Base-by-base conservation (phyloP, 2,113 vertebrate genomes). In the Spea bombifrons region DNA sequence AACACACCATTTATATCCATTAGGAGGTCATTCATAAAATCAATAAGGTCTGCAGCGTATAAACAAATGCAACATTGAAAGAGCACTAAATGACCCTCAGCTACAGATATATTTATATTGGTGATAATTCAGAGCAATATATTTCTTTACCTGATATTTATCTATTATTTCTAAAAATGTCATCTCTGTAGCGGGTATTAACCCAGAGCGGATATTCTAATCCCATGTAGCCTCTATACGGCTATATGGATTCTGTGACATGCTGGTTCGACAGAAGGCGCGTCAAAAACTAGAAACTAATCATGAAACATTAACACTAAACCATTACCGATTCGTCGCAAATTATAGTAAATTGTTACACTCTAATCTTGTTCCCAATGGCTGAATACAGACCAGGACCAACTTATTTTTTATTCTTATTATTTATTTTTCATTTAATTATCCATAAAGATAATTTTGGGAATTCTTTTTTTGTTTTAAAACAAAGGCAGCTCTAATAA, bases 1-100 rank as follows among this genome's bases (percentile, higher is more conserved):
- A 74, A 74, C 71, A 67, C 44, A 9, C 71, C 71, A 80, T 80
- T 80, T 74, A 67, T 80, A 80, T 80, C 78, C 66, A 57, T 80
- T 73, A 80, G 71, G 64, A 80, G 71, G 71, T 80, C 65, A 74
- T 80, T 80, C 71, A 59, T 74, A 74, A 68, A 80, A 80, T 80
- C 78, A 80, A 80, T 80, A 80, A 69, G 78, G 47, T 71, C 78
- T 74, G 64, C 65, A 45, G 78, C 71, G 68, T 74, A 80, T 80
- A 80, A 80, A 80, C 78, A 80, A 59, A 80, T 73, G 59, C 76
- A 79, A 66, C 46, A 73, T 65, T 67, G 78, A 50, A 68, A 16
- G 71, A 44, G 10, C 71, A 78, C 52, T 6, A 68, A 68, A 71
- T 43, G 64, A 61, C 17, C 49, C 8, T 30, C 3, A 17, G 15